Base-by-base conservation (phyloP, 2,888 invertebrate genomes). In the Callimorpha dominula region DNA sequence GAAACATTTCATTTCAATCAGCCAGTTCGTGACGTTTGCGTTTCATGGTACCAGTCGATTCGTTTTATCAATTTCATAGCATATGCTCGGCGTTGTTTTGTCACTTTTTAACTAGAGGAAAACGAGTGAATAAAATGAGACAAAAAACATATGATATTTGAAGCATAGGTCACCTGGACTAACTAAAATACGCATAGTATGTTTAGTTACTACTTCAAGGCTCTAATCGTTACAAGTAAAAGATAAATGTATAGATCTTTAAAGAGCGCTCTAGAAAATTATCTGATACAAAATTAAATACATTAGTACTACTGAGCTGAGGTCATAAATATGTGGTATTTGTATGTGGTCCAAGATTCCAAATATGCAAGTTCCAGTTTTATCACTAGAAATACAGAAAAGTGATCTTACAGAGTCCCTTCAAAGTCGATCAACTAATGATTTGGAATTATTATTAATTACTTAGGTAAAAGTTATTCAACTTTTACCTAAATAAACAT, bases 1-100 rank as follows among this genome's bases (percentile, higher is more conserved):
- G 67, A 69, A 49, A 66, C 73, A 60, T 60, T 31, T 60, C 73
- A 60, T 60, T 31, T 60, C 20, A 31, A 31, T 2, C 31, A 20
- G 57, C n/a, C 4, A 31, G 57, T 57, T 31, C 14, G 14, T 65
- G 72, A 72, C 68, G 62, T 71, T 73, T 69, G 60, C 65, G 65
- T 69, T 65, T 69, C 50, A 60, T 60, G n/a, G 50, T 14, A n/a
- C 54, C 9, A 43, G 20, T 46, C 14, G 12, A 57, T 67, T 9
- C 20, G 66, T 81, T 70, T 73, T 73, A 43, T 42, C 1, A 6
- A 17, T 15, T 11, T 50, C 43, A 1, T 71, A 67, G 50, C 66
- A 54, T 67, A 31, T 14, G 11, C 8, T 42, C 20, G 11, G 66
- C 60, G 60, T 72, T 67, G 66, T 46, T 52, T 54, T 71, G 60